Evolutionary conservation across 1,140 invertebrate genomes (phyloP).

Genomic region (Temnothorax curvispinosus): DNA sequence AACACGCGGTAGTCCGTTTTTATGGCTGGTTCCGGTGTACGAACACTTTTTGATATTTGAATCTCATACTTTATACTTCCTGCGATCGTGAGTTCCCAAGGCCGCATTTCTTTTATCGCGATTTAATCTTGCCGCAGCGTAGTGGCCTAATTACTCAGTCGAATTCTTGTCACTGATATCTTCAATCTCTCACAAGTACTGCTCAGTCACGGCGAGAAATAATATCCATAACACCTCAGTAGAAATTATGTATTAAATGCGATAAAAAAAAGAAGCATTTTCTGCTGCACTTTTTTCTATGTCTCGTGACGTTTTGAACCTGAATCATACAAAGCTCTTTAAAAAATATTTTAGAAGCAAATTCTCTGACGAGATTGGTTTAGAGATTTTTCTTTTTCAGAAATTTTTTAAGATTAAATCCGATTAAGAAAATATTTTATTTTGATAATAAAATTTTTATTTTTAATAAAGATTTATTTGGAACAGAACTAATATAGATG

Average conservation of each 20-base stretch:
- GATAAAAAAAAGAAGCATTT: background rate
- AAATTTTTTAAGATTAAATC: background rate
- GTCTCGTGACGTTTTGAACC: background rate
- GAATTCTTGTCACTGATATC: slow-evolving; percentile 34
- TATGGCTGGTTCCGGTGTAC: slow-evolving; percentile 29
- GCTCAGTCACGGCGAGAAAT: background rate
- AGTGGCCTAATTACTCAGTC: slow-evolving; percentile 28
- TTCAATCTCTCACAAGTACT: background rate
- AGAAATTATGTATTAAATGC: background rate
- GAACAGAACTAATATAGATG: background rate
- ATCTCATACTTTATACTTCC: slow-evolving; percentile 49
- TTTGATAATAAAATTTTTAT: background rate
- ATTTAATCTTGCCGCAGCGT: slow-evolving; percentile 26
- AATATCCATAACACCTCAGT: too few relatives aligned
- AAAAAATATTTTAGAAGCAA: background rate
- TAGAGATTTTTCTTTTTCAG: background rate
- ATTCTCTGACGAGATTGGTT: background rate
- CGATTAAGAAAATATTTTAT: background rate
- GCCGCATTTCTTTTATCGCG: slow-evolving; percentile 18
- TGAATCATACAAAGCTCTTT: background rate
- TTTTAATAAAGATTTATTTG: background rate
- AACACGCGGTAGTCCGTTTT: slow-evolving; percentile 51
- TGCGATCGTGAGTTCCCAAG: slow-evolving; percentile 31
- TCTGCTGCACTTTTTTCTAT: background rate
- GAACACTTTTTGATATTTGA: slow-evolving; percentile 44